Evolutionary conservation across 53 echinoderm and acorn worm genomes (phyloP), one percentile per base, ranked within the genome.

Genomic region (Temnopleurus reevesii): DNA sequence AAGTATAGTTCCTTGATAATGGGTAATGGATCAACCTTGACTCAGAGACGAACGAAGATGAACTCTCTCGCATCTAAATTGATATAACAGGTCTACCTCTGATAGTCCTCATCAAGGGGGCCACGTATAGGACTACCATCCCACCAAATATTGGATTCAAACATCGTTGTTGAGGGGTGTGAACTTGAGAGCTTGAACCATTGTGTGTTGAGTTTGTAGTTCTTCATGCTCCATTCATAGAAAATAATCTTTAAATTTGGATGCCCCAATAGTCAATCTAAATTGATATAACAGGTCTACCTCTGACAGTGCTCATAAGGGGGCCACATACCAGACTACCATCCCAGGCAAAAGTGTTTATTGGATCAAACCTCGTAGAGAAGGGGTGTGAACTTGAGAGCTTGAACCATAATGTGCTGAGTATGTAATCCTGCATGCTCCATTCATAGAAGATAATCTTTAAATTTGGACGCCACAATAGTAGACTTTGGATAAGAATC

Each of bases 11-110:
- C 23, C 41, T 36, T n/a, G n/a, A n/a, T n/a, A 71, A 71, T 41
- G 41, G 71, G 23, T 71, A n/a, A 71, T 38, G 4, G 34, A n/a
- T 41, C 71, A 71, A 43, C 71, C 71, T 71, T 71, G 71, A n/a
- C 71, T 71, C n/a, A 9, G 23, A 71, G 71, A 21, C 71, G 36
- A 71, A 38, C n/a, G 71, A 21, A 9, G 41, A 21, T 71, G 41
- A 71, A 71, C 71, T 71, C 19, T 3, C 5, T 33, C 36, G n/a
- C n/a, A 49, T 71, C 71, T 38, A 36, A 25, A 71, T 71, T 19
- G 71, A 71, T 71, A 71, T n/a, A 71, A 71, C 71, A 71, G 71
- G 41, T 41, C 41, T 21, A 17, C 6, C 13, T 21, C 55, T 19
- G 63, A 63, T 18, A 56, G 34, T 26, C 25, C 63, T 33, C 71